Evolutionary conservation across 2,797 vertebrate genomes (phyloP).

Genomic region (Hafferia zeledoni): DNA sequence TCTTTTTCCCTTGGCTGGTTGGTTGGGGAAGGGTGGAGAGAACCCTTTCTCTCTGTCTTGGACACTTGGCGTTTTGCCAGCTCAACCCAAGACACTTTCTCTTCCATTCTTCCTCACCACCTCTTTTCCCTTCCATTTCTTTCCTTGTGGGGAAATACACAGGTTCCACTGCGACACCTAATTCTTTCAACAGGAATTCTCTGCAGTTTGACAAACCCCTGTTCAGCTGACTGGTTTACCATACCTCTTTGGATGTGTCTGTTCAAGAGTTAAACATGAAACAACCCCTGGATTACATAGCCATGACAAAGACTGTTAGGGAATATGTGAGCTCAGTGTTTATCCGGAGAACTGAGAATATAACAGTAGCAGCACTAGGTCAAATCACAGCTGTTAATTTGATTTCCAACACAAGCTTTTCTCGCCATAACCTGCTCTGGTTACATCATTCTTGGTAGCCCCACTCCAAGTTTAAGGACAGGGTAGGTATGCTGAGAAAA

Average conservation of each 20-base stretch:
- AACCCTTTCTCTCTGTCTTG: no score
- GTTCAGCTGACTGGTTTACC: background rate
- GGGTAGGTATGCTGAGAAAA: background rate
- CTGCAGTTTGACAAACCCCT: background rate
- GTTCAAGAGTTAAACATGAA: background rate
- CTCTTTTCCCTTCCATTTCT: background rate
- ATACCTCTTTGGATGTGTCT: background rate
- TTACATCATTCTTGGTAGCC: background rate
- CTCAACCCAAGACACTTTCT: background rate
- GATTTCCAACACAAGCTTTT: background rate
- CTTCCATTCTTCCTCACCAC: accelerated
- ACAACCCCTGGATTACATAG: background rate
- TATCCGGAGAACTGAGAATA: background rate
- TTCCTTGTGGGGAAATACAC: background rate
- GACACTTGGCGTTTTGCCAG: no score
- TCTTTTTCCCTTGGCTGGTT: no score
- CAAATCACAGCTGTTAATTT: background rate
- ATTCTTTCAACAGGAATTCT: background rate
- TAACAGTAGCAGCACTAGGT: background rate
- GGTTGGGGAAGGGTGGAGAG: no score
- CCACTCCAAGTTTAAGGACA: background rate
- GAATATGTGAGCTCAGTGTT: background rate
- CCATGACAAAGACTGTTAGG: background rate
- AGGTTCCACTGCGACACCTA: background rate
- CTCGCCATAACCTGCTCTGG: background rate